A percentile compares a stretch with the other conserved stretches of the same genome.
Evolutionary conservation across 1,140 invertebrate species (phyloP).

Genomic region (Lutraria rhynchaena): DNA sequence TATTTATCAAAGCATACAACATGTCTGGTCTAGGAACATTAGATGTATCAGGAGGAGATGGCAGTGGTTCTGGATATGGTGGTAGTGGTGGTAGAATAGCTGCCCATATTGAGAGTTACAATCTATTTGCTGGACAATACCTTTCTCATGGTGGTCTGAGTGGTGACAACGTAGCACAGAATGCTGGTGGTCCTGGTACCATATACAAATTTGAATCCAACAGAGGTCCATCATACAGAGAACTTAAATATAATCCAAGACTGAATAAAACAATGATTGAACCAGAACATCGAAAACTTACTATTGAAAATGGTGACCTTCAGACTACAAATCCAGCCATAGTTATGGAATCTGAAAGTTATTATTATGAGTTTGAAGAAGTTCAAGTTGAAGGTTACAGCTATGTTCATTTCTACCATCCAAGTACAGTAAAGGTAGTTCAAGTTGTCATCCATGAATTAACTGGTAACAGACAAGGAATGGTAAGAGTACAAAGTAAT

Average conservation of each 20-base stretch:
- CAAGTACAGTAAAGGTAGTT: constrained; percentile 65
- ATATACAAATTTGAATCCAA: constrained; percentile 75
- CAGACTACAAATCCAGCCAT: constrained; percentile 68
- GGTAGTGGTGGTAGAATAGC: constrained; percentile 75
- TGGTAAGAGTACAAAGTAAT: constrained; percentile 67
- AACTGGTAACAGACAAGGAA: constrained; percentile 73
- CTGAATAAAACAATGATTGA: constrained; percentile 69
- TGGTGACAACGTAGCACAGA: constrained; percentile 30
- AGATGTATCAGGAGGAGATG: constrained; percentile 71
- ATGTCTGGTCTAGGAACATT: constrained; percentile 71
- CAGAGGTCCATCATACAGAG: constrained; percentile 72
- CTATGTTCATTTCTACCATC: constrained; percentile 77
- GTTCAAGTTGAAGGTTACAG: constrained; percentile 72
- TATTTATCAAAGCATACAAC: constrained; percentile 72
- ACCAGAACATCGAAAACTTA: constrained; percentile 73
- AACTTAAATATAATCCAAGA: constrained; percentile 74
- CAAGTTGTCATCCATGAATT: constrained; percentile 72
- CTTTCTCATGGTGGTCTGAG: constrained; percentile 66
- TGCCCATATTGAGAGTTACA: constrained; percentile 68
- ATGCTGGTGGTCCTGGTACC: constrained; percentile 72
- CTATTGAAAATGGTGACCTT: constrained; percentile 68
- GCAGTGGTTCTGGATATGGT: constrained; percentile 62
- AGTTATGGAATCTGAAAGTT: constrained; percentile 73
- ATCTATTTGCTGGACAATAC: constrained; percentile 70
- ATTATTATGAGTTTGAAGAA: constrained; percentile 76